Percentiles rank a stretch among this genome's conserved stretches.
These are phyloP conservation scores for Halocynthia roretzi DNA, from an alignment of 23 tunicate species.

Conservation along the genomic window DNA sequence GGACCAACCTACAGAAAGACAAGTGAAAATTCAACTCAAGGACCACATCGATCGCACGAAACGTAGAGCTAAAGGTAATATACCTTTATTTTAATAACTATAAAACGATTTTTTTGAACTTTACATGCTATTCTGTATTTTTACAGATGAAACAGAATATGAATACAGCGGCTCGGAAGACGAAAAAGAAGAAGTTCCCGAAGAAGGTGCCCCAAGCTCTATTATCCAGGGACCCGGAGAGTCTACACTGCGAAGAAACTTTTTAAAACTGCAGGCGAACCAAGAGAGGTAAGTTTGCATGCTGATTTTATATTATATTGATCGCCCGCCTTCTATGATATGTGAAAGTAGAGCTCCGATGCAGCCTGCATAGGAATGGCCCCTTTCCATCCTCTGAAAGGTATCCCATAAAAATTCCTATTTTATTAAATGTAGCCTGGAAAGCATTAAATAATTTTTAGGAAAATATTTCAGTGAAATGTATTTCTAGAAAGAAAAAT, in stretches of 20 bases:
- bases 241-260: conserved; percentile 82
- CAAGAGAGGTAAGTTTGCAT: conserved; percentile 46
- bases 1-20: conserved; percentile 85
- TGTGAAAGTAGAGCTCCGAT: no score
- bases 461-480: no score
- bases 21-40: conserved; percentile 87
- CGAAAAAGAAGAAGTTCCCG: conserved; percentile 90
- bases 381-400: no score
- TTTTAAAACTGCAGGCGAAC: conserved; percentile 72
- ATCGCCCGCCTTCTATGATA: no score
- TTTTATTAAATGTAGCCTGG: no score
- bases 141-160: conserved; percentile 76
- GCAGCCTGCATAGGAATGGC: no score
- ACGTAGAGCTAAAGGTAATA: conserved; percentile 62
- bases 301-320: neutral
- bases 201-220: conserved; percentile 83
- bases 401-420: no score
- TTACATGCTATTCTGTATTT: conserved; percentile 1
- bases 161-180: conserved; percentile 95
- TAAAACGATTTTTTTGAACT: neutral
- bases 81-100: neutral
- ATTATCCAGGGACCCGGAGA: conserved; percentile 88
- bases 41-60: conserved; percentile 93
- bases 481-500: no score
- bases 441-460: no score